phyloP scores from a whole-genome alignment of 2,888 invertebrate species.

The Chromoteleia sp. region DNA sequence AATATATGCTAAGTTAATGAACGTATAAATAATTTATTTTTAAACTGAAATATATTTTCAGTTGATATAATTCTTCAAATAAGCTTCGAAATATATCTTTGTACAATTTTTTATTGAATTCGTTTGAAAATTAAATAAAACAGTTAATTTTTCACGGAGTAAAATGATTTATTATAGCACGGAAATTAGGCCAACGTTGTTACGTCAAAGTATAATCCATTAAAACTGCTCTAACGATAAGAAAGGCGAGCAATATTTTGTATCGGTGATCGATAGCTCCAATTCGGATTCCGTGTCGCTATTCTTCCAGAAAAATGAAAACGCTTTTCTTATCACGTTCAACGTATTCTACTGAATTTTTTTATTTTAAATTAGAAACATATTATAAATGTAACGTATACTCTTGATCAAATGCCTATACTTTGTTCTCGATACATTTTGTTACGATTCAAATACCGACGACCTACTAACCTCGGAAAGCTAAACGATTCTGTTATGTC shows the following conservation, averaged over 20 bases:
- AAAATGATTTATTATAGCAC: too few relatives aligned
- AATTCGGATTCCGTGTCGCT: neutral
- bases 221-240: constrained; percentile 45
- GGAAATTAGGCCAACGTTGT: constrained; percentile 11
- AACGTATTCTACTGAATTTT: constrained; percentile 78
- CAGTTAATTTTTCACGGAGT: too few relatives aligned
- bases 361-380: constrained; percentile 71
- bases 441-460: constrained; percentile 72
- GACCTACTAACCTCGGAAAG: constrained; percentile 70
- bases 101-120: too few relatives aligned
- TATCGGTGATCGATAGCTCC: constrained; percentile 50
- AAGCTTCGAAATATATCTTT: too few relatives aligned
- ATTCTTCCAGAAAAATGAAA: constrained; percentile 49
- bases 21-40: too few relatives aligned
- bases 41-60: too few relatives aligned
- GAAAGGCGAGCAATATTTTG: constrained; percentile 8
- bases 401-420: constrained; percentile 47
- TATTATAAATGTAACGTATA: constrained; percentile 58
- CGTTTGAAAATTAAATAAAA: too few relatives aligned
- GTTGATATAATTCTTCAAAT: too few relatives aligned
- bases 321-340: constrained; percentile 76
- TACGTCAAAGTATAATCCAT: constrained; percentile 6
- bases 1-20: too few relatives aligned
- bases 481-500: constrained; percentile 30
- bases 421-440: constrained; percentile 27